Percentiles rank a stretch among this genome's conserved stretches.
phyloP scores from a whole-genome alignment of 2,888 invertebrate species.

The Merodon equestris region DNA sequence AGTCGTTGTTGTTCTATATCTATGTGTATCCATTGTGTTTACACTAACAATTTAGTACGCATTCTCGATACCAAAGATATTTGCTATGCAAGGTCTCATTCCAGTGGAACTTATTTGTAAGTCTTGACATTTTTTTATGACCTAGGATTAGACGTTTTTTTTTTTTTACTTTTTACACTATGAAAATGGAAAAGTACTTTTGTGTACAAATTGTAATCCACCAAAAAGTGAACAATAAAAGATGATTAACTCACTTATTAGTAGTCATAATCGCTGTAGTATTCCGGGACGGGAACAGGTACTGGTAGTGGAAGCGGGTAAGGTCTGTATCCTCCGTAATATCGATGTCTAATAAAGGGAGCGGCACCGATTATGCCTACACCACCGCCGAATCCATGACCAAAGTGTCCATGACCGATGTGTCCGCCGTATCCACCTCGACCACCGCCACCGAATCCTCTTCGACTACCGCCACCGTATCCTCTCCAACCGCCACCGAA shows the following conservation, averaged over 20 bases:
- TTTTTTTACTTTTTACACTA: slow-evolving; percentile 42
- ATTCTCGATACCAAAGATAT: slow-evolving; percentile 9
- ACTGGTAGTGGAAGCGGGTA: slow-evolving; percentile 4
- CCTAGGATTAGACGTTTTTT: slow-evolving; percentile 10
- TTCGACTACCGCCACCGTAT: slow-evolving; percentile 12
- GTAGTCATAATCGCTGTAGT: slow-evolving; percentile 14
- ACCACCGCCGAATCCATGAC: slow-evolving; percentile 19
- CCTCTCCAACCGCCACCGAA: slow-evolving; percentile 11
- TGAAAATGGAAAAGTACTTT: slow-evolving; percentile 48
- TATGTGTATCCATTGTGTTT: slow-evolving; percentile 20
- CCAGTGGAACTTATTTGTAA: slow-evolving; percentile 47
- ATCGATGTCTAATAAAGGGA: too few relatives aligned
- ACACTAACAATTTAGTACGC: slow-evolving; percentile 12
- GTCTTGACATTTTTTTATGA: slow-evolving; percentile 31
- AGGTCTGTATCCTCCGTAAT: background rate
- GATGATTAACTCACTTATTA: slow-evolving; percentile 47
- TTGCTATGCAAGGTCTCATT: slow-evolving; percentile 34
- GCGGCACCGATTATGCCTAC: too few relatives aligned
- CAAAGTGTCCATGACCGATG: slow-evolving; percentile 29
- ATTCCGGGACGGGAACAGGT: slow-evolving; percentile 25
- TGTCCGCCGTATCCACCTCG: slow-evolving; percentile 24
- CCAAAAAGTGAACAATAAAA: slow-evolving; percentile 65
- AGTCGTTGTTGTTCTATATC: slow-evolving; percentile 43
- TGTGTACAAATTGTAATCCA: slow-evolving; percentile 65
- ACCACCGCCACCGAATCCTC: slow-evolving; percentile 3